Evolutionary conservation across 2,888 invertebrate genomes (phyloP).

Genomic region (Lasius platythorax): DNA sequence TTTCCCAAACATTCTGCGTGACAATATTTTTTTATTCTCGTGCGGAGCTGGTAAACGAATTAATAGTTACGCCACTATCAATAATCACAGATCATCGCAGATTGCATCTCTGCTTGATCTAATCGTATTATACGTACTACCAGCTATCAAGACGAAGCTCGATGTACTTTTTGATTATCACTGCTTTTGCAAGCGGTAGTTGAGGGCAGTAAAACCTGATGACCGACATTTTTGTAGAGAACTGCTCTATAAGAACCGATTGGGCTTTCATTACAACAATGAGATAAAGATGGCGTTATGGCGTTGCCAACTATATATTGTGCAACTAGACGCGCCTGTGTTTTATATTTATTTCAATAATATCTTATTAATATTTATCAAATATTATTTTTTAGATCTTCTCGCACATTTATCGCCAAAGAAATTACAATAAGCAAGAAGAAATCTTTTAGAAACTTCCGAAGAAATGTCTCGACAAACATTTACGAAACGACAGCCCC

Average conservation of each 20-base stretch:
- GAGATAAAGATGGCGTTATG: neutral
- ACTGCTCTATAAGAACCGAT: neutral
- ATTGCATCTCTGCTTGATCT: slow-evolving; percentile 27
- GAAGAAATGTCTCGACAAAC: neutral
- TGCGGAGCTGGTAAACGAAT: neutral
- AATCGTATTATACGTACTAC: slow-evolving; percentile 4
- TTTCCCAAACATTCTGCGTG: neutral
- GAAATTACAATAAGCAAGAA: too few relatives aligned
- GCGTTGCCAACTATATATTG: neutral
- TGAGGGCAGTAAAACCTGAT: slow-evolving; percentile 35
- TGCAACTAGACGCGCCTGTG: neutral
- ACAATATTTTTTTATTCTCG: neutral
- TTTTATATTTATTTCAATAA: too few relatives aligned
- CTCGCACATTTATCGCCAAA: too few relatives aligned
- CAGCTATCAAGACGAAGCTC: slow-evolving; percentile 41
- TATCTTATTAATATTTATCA: too few relatives aligned
- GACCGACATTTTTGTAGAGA: slow-evolving; percentile 34
- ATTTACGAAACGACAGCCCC: neutral
- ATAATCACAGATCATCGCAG: slow-evolving; percentile 2
- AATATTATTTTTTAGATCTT: too few relatives aligned
- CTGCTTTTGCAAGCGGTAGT: slow-evolving; percentile 46
- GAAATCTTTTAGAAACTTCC: neutral
- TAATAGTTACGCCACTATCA: slow-evolving; percentile 28
- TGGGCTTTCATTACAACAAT: neutral
- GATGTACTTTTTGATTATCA: slow-evolving; percentile 50